Conservation (phyloP, 2,113 vertebrate genomes). For the Hiodon tergisus region DNA sequence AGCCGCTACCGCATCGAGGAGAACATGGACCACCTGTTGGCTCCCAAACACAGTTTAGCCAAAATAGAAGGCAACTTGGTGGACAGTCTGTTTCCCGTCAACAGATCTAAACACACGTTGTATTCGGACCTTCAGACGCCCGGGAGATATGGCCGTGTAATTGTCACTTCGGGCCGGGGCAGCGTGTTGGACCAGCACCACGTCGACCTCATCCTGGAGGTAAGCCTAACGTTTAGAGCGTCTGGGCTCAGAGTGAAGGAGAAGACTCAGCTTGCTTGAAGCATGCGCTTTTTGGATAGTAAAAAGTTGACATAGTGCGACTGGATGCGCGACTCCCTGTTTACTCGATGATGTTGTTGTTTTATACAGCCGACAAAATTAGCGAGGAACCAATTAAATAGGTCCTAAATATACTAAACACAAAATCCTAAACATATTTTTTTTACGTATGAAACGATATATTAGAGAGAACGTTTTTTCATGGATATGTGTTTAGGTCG, state of each 20-base stretch:
- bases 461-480: no score
- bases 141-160: slow-evolving; percentile 87
- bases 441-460: no score
- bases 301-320: no score
- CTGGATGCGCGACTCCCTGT: no score
- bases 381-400: no score
- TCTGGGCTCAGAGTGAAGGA: background rate
- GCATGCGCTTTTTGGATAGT: no score
- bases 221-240: background rate
- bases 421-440: no score
- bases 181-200: slow-evolving; percentile 88
- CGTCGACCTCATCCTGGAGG: slow-evolving; percentile 54
- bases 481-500: no score
- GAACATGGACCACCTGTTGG: slow-evolving; percentile 87
- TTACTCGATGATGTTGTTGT: no score
- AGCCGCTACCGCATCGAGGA: slow-evolving; percentile 92
- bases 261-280: no score
- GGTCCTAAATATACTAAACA: no score
- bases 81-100: slow-evolving; percentile 91
- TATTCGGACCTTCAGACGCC: slow-evolving; percentile 95
- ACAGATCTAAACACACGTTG: slow-evolving; percentile 91
- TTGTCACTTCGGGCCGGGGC: slow-evolving; percentile 82
- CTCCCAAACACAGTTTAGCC: slow-evolving; percentile 92
- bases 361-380: no score
- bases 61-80: slow-evolving; percentile 96